These are phyloP conservation scores for Morpho achilles DNA, from an alignment of 2,888 invertebrate genomes.

Conservation along the genomic window DNA sequence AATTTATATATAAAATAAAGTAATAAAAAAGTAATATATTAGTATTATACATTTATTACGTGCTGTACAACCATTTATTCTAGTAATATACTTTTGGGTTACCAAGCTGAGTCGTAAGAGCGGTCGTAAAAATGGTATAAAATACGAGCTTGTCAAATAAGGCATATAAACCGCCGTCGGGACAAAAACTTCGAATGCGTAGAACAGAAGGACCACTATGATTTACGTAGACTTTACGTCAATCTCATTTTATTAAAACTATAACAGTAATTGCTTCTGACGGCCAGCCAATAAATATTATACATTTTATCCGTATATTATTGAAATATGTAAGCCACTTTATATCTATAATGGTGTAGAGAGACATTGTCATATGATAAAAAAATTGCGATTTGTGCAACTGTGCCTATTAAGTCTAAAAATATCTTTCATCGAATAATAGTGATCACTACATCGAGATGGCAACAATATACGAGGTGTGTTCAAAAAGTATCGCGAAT, in stretches of 20 bases:
- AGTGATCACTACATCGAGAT: too few species aligned
- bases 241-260: constrained; percentile 10
- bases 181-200: constrained; percentile 9
- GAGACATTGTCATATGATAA: too few species aligned
- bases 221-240: constrained; percentile 4
- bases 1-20: too few species aligned
- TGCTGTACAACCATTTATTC: not conserved
- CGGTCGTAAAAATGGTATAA: not conserved
- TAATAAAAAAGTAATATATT: too few species aligned
- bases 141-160: constrained; percentile 11
- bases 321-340: too few species aligned
- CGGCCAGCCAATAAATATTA: constrained; percentile 1
- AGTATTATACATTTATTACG: not conserved
- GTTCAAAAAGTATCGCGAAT: too few species aligned
- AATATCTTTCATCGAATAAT: too few species aligned
- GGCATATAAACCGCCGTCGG: constrained; percentile 2
- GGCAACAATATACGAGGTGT: too few species aligned
- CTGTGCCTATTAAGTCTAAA: too few species aligned
- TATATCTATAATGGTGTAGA: too few species aligned
- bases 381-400: too few species aligned
- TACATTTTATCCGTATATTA: too few species aligned
- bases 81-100: constrained; percentile 3
- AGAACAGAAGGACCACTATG: constrained; percentile 6
- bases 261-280: constrained; percentile 15
- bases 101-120: constrained; percentile 6